Percentiles rank a stretch among this genome's conserved stretches.
Conservation (phyloP, 2,797 vertebrate genomes). For the Galago senegalensis region DNA sequence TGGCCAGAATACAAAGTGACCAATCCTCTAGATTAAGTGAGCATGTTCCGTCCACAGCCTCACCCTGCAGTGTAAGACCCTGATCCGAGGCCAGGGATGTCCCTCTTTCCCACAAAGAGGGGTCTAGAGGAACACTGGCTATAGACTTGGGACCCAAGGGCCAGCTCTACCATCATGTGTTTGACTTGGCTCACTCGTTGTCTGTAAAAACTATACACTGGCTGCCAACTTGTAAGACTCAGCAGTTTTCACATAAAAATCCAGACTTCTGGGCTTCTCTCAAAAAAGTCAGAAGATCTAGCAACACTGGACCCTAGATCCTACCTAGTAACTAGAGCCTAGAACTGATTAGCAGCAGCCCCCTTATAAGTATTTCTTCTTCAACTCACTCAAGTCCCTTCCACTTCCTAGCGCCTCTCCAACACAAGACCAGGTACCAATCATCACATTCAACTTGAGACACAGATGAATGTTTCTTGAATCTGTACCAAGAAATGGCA, state of each 20-base stretch:
- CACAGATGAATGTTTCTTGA: neutral
- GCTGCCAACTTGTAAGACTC: slow-evolving; percentile 58
- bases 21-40: neutral
- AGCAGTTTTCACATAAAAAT: slow-evolving; percentile 52
- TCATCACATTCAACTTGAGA: neutral
- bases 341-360: neutral
- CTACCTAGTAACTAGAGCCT: neutral
- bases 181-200: neutral
- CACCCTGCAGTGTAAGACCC: neutral
- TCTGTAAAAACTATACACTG: neutral
- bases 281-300: neutral
- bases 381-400: neutral
- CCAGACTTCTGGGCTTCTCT: neutral
- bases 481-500: neutral
- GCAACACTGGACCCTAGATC: neutral
- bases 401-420: neutral
- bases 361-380: neutral
- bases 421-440: neutral
- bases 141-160: neutral
- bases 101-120: neutral
- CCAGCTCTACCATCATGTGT: neutral
- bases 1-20: neutral
- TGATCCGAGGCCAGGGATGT: no score
- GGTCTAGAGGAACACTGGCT: neutral
- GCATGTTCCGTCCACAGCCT: neutral